These are phyloP conservation scores for Athrips mouffetella DNA, from an alignment of 2,888 invertebrate species.

Conservation along the genomic window DNA sequence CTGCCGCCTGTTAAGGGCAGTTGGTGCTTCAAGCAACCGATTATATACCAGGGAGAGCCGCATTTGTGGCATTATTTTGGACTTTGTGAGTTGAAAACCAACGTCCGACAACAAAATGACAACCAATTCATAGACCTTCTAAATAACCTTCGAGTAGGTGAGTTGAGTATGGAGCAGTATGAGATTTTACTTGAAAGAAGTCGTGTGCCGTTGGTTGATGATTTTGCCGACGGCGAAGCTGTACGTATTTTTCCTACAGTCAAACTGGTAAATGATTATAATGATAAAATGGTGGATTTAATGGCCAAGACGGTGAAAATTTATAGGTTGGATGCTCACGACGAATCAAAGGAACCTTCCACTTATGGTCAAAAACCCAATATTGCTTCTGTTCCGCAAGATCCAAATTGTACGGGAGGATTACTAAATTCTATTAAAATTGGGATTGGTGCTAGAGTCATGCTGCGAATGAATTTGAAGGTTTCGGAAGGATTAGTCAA, in stretches of 20 bases:
- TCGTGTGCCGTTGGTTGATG: conserved; percentile 13
- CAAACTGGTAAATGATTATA: conserved; percentile 15
- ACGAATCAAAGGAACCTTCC: conserved; percentile 12
- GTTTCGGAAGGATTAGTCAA: no score
- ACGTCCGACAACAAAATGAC: conserved; percentile 1
- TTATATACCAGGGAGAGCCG: not conserved
- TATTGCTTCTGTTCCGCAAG: not conserved
- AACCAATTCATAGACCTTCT: conserved; percentile 7
- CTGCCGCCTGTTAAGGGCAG: not conserved
- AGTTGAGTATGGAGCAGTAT: conserved; percentile 20
- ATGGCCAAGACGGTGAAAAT: conserved; percentile 16
- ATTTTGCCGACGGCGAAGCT: conserved; percentile 12
- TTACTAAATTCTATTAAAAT: no score
- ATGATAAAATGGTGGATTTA: conserved; percentile 18
- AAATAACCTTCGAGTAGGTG: conserved; percentile 17
- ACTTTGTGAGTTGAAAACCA: conserved; percentile 8
- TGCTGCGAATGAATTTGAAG: no score
- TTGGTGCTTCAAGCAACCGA: not conserved
- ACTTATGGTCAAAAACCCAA: conserved; percentile 20
- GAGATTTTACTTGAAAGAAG: conserved; percentile 21
- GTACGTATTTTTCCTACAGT: conserved; percentile 11
- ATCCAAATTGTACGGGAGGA: conserved; percentile 7
- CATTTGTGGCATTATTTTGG: not conserved
- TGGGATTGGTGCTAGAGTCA: no score
- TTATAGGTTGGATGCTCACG: conserved; percentile 18